phyloP scores from a whole-genome alignment of 2,113 vertebrate genomes.

The Callospermophilus lateralis region DNA sequence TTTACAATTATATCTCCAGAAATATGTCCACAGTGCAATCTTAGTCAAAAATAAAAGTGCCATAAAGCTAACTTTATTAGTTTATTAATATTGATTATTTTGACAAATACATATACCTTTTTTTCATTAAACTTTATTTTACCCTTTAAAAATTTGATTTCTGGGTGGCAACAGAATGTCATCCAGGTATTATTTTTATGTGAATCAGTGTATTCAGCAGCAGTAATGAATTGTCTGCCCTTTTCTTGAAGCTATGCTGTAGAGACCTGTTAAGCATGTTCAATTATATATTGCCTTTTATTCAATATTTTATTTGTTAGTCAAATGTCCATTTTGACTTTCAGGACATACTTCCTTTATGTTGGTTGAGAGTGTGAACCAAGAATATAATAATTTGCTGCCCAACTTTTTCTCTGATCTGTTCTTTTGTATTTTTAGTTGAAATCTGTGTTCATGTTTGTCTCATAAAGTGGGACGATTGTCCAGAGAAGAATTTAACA shows the following conservation, averaged over 20 bases:
- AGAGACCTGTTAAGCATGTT: not conserved
- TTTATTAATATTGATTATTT: conserved; percentile 20
- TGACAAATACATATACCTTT: not conserved
- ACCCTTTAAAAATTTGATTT: not conserved
- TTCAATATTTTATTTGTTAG: not conserved
- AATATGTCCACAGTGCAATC: not conserved
- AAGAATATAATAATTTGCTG: conserved; percentile 11
- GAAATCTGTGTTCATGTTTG: not conserved
- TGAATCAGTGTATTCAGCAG: not conserved
- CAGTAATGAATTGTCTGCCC: conserved; percentile 11
- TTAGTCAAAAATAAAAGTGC: not conserved
- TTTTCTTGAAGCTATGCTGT: not conserved
- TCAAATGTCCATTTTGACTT: conserved; percentile 49
- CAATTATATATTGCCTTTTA: not conserved
- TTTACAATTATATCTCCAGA: not conserved
- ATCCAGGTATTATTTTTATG: not conserved
- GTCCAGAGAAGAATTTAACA: not conserved
- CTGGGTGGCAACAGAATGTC: not conserved
- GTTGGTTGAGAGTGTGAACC: not conserved
- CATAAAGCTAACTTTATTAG: not conserved
- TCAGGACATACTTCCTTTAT: not conserved
- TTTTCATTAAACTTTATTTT: conserved; percentile 42
- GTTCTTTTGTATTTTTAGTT: conserved; percentile 39
- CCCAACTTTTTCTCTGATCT: not conserved
- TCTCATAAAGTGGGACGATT: not conserved